Evolutionary conservation across 2,888 invertebrate genomes (phyloP).

Genomic region (Chromoteleia sp.): DNA sequence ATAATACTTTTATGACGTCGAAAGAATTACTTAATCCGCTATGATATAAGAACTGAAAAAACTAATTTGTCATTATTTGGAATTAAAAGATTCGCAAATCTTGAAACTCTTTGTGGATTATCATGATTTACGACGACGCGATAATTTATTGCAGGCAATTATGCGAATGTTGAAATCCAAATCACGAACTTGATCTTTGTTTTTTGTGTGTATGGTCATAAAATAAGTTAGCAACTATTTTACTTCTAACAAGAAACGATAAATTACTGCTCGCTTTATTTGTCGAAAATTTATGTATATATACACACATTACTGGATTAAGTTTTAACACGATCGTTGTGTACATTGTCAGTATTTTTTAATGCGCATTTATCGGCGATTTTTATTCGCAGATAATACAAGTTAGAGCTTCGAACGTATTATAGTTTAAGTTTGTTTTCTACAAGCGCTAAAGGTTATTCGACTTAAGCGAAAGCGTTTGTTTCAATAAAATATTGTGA

Average conservation of each 20-base stretch:
- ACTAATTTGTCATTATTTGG: constrained; percentile 28
- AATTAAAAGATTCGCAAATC: constrained; percentile 10
- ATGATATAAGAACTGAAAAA: constrained; percentile 22
- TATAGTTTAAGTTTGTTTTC: background rate
- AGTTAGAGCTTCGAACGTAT: too few species aligned
- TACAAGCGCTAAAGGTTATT: background rate
- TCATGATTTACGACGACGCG: constrained; percentile 20
- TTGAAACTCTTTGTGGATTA: constrained; percentile 35
- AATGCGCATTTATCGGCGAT: too few species aligned
- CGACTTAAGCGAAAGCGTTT: background rate
- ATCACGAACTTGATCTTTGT: constrained; percentile 29
- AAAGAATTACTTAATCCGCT: constrained; percentile 19
- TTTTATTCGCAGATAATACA: too few species aligned
- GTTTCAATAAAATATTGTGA: background rate
- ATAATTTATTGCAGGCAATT: constrained; percentile 26
- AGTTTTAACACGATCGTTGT: constrained; percentile 4
- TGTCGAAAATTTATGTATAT: constrained; percentile 27
- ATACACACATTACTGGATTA: background rate
- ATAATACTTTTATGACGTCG: constrained; percentile 12
- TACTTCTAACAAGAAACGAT: constrained; percentile 1
- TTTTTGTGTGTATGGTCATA: constrained; percentile 14
- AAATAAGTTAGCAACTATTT: constrained; percentile 17
- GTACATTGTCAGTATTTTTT: background rate
- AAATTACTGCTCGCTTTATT: constrained; percentile 20
- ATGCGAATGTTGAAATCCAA: constrained; percentile 35